Percentiles rank a stretch among this genome's conserved stretches.
These are phyloP conservation scores for Megalonaias nervosa DNA, from an alignment of 1,140 invertebrate species.

Conservation along the genomic window DNA sequence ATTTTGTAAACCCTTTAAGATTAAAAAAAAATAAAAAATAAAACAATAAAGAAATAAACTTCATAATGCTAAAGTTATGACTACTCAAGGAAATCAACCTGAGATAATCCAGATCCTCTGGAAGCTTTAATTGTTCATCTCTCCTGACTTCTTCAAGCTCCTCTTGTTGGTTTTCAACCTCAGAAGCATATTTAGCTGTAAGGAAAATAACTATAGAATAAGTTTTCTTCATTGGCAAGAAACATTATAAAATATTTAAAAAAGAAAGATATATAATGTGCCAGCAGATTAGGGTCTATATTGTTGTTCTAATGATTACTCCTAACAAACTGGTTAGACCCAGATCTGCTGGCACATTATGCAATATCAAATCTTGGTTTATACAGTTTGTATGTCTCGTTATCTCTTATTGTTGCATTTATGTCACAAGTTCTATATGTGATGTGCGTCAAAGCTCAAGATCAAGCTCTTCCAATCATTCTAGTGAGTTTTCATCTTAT, in stretches of 20 bases:
- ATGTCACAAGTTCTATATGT: not conserved
- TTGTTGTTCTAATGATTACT: too few relatives aligned
- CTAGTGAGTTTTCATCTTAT: not conserved
- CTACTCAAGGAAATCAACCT: slow-evolving; percentile 70
- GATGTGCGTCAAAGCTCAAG: not conserved
- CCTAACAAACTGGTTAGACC: too few relatives aligned
- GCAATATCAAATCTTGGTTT: too few relatives aligned
- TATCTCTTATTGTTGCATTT: not conserved
- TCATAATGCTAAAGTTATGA: too few relatives aligned
- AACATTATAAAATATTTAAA: not conserved
- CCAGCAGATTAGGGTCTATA: too few relatives aligned
- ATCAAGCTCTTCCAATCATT: not conserved
- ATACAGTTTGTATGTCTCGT: too few relatives aligned
- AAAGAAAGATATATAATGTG: not conserved
- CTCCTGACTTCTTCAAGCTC: slow-evolving; percentile 81
- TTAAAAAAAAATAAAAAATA: not conserved
- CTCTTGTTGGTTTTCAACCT: slow-evolving; percentile 75
- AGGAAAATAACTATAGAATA: not conserved
- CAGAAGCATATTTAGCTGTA: slow-evolving; percentile 76
- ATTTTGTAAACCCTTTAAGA: not conserved
- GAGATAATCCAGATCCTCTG: slow-evolving; percentile 81
- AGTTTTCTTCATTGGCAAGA: not conserved
- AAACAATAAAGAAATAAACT: not conserved
- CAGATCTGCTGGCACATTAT: too few relatives aligned
- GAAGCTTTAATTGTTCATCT: slow-evolving; percentile 82